Evolutionary conservation across 2,797 vertebrate species (phyloP).

Genomic region (Dromococcyx pavoninus): DNA sequence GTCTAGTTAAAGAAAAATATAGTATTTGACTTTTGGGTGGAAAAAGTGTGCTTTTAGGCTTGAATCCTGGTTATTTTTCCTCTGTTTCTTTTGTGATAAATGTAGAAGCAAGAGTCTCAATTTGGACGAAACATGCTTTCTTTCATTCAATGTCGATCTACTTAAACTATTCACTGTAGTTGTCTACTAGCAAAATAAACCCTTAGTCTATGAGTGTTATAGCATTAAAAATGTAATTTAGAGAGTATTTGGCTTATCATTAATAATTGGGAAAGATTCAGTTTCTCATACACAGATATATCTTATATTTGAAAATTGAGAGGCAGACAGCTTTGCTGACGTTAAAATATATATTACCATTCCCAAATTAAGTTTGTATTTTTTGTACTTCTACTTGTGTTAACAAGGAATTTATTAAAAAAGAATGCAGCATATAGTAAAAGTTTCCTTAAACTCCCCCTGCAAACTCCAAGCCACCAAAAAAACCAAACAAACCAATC

Average conservation of each 20-base stretch:
- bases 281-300: neutral
- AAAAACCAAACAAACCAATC: neutral
- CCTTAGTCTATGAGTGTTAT: neutral
- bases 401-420: neutral
- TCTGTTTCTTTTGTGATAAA: neutral
- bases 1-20: neutral
- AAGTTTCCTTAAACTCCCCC: neutral
- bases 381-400: neutral
- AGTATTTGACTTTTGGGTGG: fast-evolving
- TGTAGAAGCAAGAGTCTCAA: neutral
- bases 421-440: neutral
- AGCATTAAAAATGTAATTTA: neutral
- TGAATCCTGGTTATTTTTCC: neutral
- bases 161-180: neutral
- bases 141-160: neutral
- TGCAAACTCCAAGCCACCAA: neutral
- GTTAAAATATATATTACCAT: neutral
- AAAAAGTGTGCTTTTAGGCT: neutral
- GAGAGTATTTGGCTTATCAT: neutral
- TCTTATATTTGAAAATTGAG: neutral
- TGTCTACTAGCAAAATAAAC: neutral
- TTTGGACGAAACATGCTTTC: neutral
- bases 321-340: neutral
- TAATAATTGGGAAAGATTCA: neutral
- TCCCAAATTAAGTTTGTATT: neutral